These are phyloP conservation scores for Sepiola atlantica DNA, from an alignment of 2,888 invertebrate genomes.

Conservation along the genomic window DNA sequence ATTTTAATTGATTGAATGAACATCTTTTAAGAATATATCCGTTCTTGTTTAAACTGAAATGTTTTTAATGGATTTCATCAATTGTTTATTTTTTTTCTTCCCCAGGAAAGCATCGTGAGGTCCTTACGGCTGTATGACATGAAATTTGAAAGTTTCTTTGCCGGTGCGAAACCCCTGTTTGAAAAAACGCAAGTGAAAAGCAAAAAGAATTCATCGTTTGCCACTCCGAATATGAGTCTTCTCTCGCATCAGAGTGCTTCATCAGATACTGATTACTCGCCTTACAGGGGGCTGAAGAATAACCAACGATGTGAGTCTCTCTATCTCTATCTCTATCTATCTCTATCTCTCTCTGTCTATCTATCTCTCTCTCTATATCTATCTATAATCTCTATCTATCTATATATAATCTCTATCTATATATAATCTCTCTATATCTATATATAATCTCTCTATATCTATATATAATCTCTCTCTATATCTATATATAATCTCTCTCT, in stretches of 20 bases:
- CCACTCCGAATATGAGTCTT: neutral
- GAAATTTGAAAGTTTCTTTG: constrained; percentile 87
- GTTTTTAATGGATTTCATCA: neutral
- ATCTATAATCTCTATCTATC: too few species aligned
- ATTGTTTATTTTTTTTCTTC: neutral
- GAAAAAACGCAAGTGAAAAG: constrained; percentile 66
- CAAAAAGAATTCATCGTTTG: constrained; percentile 52
- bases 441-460: too few species aligned
- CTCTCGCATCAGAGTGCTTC: constrained; percentile 24
- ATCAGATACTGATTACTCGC: neutral
- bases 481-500: too few species aligned
- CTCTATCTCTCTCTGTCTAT: neutral
- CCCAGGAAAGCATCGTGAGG: constrained; percentile 77
- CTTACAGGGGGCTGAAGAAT: too few species aligned
- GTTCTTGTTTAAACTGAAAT: too few species aligned
- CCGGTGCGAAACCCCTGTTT: constrained; percentile 86
- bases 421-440: too few species aligned
- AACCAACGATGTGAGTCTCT: too few species aligned
- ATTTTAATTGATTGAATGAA: too few species aligned
- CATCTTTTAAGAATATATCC: too few species aligned
- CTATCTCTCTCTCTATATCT: neutral
- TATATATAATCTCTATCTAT: too few species aligned
- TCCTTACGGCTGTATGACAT: constrained; percentile 80
- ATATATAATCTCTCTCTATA: too few species aligned
- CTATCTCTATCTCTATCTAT: too few species aligned